Percentiles rank a stretch among this genome's conserved stretches.
Evolutionary conservation across 2,113 vertebrate species (phyloP).

Genomic region (Gavia stellata): DNA sequence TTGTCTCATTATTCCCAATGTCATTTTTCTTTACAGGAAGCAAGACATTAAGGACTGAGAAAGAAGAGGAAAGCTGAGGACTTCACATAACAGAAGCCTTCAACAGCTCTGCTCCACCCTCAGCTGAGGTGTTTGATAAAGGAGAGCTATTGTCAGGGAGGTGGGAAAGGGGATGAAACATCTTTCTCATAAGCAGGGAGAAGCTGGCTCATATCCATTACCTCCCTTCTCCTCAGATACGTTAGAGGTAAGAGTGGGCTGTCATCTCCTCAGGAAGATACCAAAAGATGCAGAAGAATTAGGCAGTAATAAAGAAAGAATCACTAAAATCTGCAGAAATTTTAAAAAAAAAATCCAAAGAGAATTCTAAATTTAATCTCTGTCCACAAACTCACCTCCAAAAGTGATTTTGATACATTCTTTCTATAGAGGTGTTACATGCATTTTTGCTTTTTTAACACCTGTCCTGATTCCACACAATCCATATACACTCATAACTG

Average conservation of each 20-base stretch:
- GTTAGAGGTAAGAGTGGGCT: neutral
- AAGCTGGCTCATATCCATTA: neutral
- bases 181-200: neutral
- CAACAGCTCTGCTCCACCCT: neutral
- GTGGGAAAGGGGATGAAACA: neutral
- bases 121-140: neutral
- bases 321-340: neutral
- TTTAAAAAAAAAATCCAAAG: neutral
- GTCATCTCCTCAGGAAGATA: neutral
- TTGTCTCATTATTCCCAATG: neutral
- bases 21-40: neutral
- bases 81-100: neutral
- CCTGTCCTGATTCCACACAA: neutral
- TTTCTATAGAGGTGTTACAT: neutral
- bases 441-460: neutral
- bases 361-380: neutral
- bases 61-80: neutral
- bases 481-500: neutral
- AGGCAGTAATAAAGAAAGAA: neutral
- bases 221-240: neutral
- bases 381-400: neutral
- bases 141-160: neutral
- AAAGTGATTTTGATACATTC: neutral
- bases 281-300: neutral
- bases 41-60: neutral